Percentiles rank a stretch among this genome's conserved stretches.
phyloP scores from a whole-genome alignment of 1,140 invertebrate genomes.

The Harlomillsia oculata region DNA sequence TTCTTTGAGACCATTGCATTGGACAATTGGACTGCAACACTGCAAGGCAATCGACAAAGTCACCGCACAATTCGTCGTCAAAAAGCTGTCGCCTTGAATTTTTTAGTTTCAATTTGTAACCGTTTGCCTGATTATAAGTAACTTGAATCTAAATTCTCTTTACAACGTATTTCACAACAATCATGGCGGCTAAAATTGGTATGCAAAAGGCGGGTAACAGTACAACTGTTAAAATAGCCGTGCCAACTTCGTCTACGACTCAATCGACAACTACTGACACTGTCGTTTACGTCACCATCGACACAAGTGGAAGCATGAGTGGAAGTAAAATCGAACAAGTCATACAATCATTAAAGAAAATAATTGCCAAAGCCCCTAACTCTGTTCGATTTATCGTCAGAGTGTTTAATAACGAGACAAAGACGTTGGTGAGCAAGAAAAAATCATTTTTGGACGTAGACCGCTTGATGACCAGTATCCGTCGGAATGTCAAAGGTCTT shows the following conservation, averaged over 20 bases:
- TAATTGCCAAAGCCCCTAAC: neutral
- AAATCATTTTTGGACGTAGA: constrained; percentile 7
- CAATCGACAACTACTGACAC: neutral
- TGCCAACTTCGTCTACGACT: no score
- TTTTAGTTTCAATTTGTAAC: no score
- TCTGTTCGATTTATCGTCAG: constrained; percentile 4
- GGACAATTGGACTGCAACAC: no score
- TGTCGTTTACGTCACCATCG: constrained; percentile 1
- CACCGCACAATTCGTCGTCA: neutral
- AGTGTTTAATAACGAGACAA: neutral
- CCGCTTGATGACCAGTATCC: neutral
- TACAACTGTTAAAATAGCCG: no score
- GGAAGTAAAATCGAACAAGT: constrained; percentile 5
- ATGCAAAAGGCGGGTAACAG: no score
- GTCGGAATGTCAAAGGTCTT: neutral
- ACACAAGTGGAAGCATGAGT: constrained; percentile 15
- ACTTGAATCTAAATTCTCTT: no score
- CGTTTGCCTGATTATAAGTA: no score
- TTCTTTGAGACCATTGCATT: no score
- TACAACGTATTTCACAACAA: no score
- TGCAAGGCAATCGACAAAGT: neutral
- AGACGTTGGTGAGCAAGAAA: constrained; percentile 6
- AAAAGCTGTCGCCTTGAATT: no score
- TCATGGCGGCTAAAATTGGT: no score
- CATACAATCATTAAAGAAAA: neutral